phyloP scores from a whole-genome alignment of 2,113 vertebrate genomes.

The Pachycephala philippinensis region DNA sequence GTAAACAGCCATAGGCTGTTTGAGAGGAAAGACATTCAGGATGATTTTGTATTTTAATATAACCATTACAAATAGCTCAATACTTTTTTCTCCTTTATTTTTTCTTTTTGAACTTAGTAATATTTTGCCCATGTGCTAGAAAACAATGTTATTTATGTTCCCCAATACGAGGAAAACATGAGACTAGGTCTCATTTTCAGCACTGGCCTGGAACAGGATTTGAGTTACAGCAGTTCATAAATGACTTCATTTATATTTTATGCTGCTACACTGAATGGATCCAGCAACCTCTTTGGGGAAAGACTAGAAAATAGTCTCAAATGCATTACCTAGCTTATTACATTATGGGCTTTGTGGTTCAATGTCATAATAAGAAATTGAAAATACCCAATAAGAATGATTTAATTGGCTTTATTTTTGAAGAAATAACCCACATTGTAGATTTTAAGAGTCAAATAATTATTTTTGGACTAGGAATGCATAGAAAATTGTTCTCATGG shows the following conservation, averaged over 20 bases:
- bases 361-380: neutral
- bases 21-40: neutral
- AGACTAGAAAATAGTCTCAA: slow-evolving; percentile 12
- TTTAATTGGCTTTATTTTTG: neutral
- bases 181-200: slow-evolving; percentile 40
- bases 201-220: slow-evolving; percentile 2
- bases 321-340: slow-evolving; percentile 1
- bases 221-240: slow-evolving; percentile 57
- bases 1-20: neutral
- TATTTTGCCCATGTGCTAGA: slow-evolving; percentile 6
- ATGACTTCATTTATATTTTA: slow-evolving; percentile 66
- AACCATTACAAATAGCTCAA: neutral
- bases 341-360: neutral
- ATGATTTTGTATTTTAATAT: neutral
- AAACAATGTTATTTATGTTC: slow-evolving; percentile 33
- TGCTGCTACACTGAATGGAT: neutral
- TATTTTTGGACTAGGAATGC: neutral
- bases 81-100: neutral
- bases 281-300: neutral
- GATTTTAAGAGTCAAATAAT: neutral
- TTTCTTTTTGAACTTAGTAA: neutral
- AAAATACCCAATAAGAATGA: neutral
- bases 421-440: neutral
- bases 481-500: neutral
- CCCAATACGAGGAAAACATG: neutral